phyloP scores from a whole-genome alignment of 2,888 invertebrate species.

The Cerceris ruficornis region DNA sequence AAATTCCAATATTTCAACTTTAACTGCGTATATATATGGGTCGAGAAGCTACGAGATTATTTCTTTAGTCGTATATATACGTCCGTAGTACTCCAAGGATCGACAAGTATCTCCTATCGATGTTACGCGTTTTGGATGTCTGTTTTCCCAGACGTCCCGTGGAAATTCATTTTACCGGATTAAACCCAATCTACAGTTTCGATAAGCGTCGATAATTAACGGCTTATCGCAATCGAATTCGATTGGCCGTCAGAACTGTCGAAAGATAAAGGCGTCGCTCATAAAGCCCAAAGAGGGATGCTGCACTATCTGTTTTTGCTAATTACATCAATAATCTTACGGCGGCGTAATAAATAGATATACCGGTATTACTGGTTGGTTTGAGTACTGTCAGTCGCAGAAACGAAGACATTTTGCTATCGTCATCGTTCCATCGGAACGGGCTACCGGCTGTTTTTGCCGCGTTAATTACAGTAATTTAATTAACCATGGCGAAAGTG shows the following conservation, averaged over 20 bases:
- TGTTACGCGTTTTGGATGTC: too few species aligned
- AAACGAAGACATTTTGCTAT: conserved; percentile 13
- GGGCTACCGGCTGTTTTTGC: too few species aligned
- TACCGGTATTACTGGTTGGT: conserved; percentile 4
- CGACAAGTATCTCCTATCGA: too few species aligned
- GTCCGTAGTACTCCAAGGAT: too few species aligned
- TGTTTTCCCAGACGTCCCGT: too few species aligned
- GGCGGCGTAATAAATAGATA: conserved; percentile 3
- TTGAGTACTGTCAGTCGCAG: background rate
- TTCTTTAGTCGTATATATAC: too few species aligned
- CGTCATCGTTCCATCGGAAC: conserved; percentile 11
- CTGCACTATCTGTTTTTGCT: conserved; percentile 11
- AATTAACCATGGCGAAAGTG: too few species aligned
- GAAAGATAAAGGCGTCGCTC: conserved; percentile 9
- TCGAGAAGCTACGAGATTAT: too few species aligned
- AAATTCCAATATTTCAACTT: too few species aligned
- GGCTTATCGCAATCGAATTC: conserved; percentile 11
- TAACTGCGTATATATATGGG: too few species aligned
- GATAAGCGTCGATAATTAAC: conserved; percentile 36
- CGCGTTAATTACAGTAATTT: too few species aligned
- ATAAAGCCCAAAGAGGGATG: conserved; percentile 5
- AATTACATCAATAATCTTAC: conserved; percentile 38
- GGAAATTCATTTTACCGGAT: too few species aligned
- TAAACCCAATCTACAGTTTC: conserved; percentile 10
- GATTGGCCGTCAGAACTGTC: conserved; percentile 4